Evolutionary conservation across 2,888 invertebrate species (phyloP), one percentile per base, ranked within the genome.

Genomic region (Caenorhabditis wallacei): DNA sequence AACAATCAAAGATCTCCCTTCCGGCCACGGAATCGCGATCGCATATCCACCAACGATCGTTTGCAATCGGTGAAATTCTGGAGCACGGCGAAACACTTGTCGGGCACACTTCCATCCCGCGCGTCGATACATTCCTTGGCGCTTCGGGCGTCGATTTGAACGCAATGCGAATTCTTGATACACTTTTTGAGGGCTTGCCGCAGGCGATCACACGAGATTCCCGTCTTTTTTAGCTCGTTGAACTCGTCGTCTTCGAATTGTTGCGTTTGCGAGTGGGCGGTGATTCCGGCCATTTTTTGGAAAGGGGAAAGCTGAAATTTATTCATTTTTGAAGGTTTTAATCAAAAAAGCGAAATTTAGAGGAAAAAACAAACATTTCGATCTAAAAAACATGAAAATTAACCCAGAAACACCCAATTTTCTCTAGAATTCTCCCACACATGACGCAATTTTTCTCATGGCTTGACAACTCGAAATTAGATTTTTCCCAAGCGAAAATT

Each of bases 71-170:
- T 82, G 80, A 91, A 91, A 53, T 87, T 89, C 16, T 86, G 76
- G 35, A 90, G 83, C 11, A 91, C 84, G 22, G 85, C 71, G 83
- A 89, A 90, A 53, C 91, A 91, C 46, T 86, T 82, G 46, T 91
- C 88, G 10, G 88, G 88, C 0, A 91, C 90, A 4, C 84, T 83
- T 35, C 87, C 90, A 63, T 91, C 91, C 51, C 85, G 87, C 1
- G 89, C 86, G 53, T 88, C 83, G 53, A 91, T 84, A 56, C 91
- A 91, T n/a, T 91, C 90, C 56, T 89, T 89, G 4, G 91, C 91
- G 5, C 89, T 84, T 30, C 85, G 82, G 20, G 85, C 85, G 10
- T 86, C 69, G 37, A 78, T 54, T 81, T 90, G 90, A 5, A 90
- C 90, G 56, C 90, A 90, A 18, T 88, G 82, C 30, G 88, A 89